A percentile compares a stretch with the other conserved stretches of the same genome.
phyloP scores from a whole-genome alignment of 2,113 vertebrate genomes.

The Sinocyclocheilus anshuiensis region DNA sequence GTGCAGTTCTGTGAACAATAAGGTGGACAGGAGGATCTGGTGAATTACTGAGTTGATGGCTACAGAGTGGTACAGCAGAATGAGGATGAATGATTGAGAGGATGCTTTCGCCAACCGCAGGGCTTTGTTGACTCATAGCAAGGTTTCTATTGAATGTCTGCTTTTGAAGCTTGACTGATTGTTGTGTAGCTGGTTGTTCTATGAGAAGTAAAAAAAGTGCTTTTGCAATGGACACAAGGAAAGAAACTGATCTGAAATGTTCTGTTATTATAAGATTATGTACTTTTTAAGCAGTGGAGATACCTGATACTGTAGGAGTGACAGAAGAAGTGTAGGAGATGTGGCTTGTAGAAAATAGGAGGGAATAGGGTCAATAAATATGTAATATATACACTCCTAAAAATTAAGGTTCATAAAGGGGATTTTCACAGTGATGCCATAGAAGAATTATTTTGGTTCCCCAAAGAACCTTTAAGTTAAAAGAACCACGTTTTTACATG shows the following conservation, averaged over 20 bases:
- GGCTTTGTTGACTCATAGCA: background rate
- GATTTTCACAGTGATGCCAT: background rate
- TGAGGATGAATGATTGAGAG: background rate
- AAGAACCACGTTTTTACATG: background rate
- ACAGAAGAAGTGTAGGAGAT: background rate
- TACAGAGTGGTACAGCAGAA: background rate
- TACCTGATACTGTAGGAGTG: background rate
- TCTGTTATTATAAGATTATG: background rate
- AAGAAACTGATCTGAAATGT: background rate
- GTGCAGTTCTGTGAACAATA: background rate
- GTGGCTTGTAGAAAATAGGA: background rate
- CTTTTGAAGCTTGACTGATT: background rate
- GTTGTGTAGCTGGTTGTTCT: background rate
- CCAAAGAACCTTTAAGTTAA: background rate
- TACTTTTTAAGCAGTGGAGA: background rate
- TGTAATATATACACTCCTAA: background rate
- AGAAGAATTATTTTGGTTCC: background rate
- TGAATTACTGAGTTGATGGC: background rate
- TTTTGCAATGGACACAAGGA: background rate
- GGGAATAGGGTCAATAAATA: conserved; percentile 23
- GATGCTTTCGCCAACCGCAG: background rate
- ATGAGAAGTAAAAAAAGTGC: background rate
- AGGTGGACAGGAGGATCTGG: background rate
- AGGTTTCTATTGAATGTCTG: background rate
- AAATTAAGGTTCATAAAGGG: background rate